Evolutionary conservation across 1,140 invertebrate genomes (phyloP).

Genomic region (Trichogramma pretiosum): DNA sequence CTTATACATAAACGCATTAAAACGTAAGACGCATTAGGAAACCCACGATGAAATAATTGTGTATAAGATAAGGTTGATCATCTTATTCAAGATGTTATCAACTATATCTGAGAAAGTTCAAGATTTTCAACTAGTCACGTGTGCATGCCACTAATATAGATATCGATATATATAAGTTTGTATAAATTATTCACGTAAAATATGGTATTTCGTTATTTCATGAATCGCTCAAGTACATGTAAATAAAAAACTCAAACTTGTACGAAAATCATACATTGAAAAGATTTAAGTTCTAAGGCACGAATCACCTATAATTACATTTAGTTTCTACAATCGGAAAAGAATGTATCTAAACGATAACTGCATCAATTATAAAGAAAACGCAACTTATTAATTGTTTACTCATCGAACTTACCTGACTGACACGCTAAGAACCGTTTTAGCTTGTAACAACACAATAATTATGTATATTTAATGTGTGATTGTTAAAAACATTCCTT

Average conservation of each 20-base stretch:
- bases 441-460: conserved; percentile 17
- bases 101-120: conserved; percentile 3
- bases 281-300: no score
- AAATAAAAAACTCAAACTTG: conserved; percentile 12
- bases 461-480: conserved; percentile 26
- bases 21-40: no score
- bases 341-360: no score
- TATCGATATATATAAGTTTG: neutral
- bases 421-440: no score
- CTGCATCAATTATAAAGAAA: no score
- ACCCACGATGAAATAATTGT: conserved; percentile 5
- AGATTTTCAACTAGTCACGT: neutral
- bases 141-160: no score
- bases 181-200: no score
- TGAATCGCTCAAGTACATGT: conserved; percentile 14
- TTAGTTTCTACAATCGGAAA: no score
- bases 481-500: conserved; percentile 31
- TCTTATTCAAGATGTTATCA: conserved; percentile 5
- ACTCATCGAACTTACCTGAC: no score
- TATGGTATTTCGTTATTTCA: no score
- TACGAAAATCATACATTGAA: conserved; percentile 10
- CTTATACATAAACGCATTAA: conserved; percentile 19
- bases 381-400: no score
- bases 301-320: no score
- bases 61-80: conserved; percentile 6